Evolutionary conservation across 2,888 invertebrate genomes (phyloP).

Genomic region (Physocephala rufipes): DNA sequence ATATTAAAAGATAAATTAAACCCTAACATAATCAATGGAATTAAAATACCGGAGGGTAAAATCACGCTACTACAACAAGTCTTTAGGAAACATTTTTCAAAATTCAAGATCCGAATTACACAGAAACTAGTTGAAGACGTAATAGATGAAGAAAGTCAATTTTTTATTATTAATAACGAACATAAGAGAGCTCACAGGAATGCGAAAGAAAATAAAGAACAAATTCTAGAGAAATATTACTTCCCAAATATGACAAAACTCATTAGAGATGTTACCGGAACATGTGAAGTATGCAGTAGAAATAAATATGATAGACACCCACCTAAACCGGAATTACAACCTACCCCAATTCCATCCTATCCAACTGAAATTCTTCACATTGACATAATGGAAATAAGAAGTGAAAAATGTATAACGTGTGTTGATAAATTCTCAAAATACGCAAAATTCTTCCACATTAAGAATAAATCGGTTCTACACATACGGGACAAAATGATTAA

Average conservation of each 20-base stretch:
- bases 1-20: not conserved
- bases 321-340: constrained; percentile 19
- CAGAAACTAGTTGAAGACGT: constrained; percentile 21
- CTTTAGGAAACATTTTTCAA: not conserved
- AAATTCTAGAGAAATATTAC: constrained; percentile 24
- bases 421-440: constrained; percentile 43
- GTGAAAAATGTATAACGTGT: constrained; percentile 39
- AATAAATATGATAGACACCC: constrained; percentile 29
- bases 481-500: constrained; percentile 40
- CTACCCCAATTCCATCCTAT: constrained; percentile 29
- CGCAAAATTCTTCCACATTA: constrained; percentile 42
- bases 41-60: constrained; percentile 29
- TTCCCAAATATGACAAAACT: constrained; percentile 22
- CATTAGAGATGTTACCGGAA: not conserved
- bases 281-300: not conserved
- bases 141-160: constrained; percentile 13
- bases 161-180: constrained; percentile 16
- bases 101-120: constrained; percentile 19
- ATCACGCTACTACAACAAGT: constrained; percentile 28
- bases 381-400: constrained; percentile 38
- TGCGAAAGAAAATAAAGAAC: constrained; percentile 27
- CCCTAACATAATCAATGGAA: not conserved
- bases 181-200: constrained; percentile 2
- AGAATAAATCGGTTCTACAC: constrained; percentile 36
- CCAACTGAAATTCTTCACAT: constrained; percentile 38